Conservation (phyloP, 2,113 vertebrate genomes). For the Oryzias melastigma region DNA sequence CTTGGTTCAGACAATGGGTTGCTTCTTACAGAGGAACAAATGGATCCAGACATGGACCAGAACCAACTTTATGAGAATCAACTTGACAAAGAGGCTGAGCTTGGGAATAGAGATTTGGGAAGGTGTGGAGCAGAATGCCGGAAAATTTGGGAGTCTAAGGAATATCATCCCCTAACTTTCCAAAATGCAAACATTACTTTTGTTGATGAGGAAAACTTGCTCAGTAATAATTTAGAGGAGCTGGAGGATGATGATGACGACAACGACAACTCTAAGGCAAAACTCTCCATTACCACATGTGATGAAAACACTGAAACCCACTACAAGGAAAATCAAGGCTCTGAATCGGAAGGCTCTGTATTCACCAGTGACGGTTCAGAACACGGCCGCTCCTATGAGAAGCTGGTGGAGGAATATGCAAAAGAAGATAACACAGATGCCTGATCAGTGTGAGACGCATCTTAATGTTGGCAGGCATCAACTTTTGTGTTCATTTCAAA, state of each 20-base stretch:
- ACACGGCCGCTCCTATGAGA: constrained; percentile 87
- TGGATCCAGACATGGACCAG: constrained; percentile 62
- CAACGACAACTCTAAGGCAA: constrained; percentile 80
- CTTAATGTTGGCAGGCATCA: constrained; percentile 25
- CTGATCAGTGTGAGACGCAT: constrained; percentile 30
- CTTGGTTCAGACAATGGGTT: constrained; percentile 81
- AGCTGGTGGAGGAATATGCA: constrained; percentile 89
- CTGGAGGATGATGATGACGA: constrained; percentile 40
- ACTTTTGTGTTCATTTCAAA: constrained; percentile 3
- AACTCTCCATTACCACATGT: constrained; percentile 81
- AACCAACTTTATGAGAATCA: constrained; percentile 83
- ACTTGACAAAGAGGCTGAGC: constrained; percentile 87
- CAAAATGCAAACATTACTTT: constrained; percentile 88
- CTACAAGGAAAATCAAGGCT: constrained; percentile 77
- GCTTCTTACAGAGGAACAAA: constrained; percentile 74
- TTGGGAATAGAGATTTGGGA: constrained; percentile 64
- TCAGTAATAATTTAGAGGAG: constrained; percentile 68
- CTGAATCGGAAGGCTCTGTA: constrained; percentile 84
- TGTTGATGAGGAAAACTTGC: constrained; percentile 81
- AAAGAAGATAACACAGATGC: constrained; percentile 82
- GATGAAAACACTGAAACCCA: constrained; percentile 84
- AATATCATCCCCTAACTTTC: constrained; percentile 84
- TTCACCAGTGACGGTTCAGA: constrained; percentile 86
- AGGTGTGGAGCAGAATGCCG: constrained; percentile 51
- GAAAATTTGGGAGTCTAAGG: constrained; percentile 83